phyloP scores from a whole-genome alignment of 2,888 invertebrate species.

The Eilema depressum region DNA sequence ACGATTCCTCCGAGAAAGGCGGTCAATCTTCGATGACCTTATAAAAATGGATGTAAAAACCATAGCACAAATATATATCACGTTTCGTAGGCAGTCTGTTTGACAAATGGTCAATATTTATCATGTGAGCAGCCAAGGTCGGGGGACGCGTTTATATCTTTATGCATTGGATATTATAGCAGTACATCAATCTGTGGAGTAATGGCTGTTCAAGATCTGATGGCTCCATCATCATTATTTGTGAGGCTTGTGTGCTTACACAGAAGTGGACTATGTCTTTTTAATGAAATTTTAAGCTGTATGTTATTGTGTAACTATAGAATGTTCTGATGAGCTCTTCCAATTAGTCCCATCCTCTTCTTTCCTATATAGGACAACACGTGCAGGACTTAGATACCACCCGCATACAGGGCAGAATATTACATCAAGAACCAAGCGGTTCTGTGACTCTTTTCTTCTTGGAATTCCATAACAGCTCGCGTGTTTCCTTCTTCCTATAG shows the following conservation, averaged over 20 bases:
- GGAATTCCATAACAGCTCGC: no score
- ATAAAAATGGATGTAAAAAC: constrained; percentile 33
- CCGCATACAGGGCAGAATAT: no score
- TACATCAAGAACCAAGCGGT: no score
- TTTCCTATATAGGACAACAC: no score
- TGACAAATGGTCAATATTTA: constrained; percentile 35
- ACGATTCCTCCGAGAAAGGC: constrained; percentile 2
- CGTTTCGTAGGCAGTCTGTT: constrained; percentile 16
- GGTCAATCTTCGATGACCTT: constrained; percentile 13
- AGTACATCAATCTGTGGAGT: constrained; percentile 7
- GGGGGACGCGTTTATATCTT: constrained; percentile 21
- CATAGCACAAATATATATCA: constrained; percentile 27
- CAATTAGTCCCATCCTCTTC: no score
- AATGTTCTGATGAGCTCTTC: no score
- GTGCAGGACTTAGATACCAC: no score
- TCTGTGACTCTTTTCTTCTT: no score
- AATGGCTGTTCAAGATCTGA: constrained; percentile 13
- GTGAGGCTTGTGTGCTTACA: background rate
- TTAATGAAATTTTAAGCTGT: background rate
- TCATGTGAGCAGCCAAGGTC: constrained; percentile 33
- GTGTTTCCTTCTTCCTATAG: no score
- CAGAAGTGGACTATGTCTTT: background rate
- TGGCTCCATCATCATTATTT: constrained; percentile 2
- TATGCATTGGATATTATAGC: constrained; percentile 19
- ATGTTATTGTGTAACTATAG: no score